Evolutionary conservation across 2,888 invertebrate genomes (phyloP).

Genomic region (Ormyrus nitidulus): DNA sequence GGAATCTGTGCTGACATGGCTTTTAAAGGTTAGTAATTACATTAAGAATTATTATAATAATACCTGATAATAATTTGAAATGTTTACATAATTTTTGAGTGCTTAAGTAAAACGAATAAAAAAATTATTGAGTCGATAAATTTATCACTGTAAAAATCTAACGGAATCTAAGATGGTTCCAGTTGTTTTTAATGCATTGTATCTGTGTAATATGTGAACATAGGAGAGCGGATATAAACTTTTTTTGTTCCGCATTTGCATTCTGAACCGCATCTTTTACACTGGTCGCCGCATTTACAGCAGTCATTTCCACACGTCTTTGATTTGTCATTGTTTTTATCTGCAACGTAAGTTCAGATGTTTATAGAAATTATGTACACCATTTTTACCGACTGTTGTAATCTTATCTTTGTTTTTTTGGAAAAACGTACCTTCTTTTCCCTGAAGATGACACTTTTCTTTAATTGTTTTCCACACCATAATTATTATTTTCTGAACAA

Average conservation of each 20-base stretch:
- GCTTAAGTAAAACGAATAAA: conserved; percentile 28
- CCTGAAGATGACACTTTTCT: conserved; percentile 62
- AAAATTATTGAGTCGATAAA: conserved; percentile 34
- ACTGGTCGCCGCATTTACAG: conserved; percentile 65
- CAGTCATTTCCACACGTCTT: conserved; percentile 55
- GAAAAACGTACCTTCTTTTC: conserved; percentile 60
- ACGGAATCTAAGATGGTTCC: conserved; percentile 8
- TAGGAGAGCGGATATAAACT: conserved; percentile 65
- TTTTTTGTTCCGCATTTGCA: conserved; percentile 66
- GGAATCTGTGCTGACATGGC: conserved; percentile 88
- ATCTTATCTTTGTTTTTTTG: neutral
- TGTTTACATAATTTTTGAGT: conserved; percentile 6
- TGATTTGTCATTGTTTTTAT: conserved; percentile 56
- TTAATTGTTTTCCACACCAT: conserved; percentile 68
- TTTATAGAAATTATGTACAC: neutral
- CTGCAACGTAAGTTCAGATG: conserved; percentile 47
- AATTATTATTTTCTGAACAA: conserved; percentile 35
- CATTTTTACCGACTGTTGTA: conserved; percentile 35
- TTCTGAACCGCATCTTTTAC: conserved; percentile 65
- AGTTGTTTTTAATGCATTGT: conserved; percentile 65
- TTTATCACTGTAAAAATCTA: conserved; percentile 16
- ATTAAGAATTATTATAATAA: conserved; percentile 23
- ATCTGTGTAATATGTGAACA: conserved; percentile 70
- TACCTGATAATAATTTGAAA: conserved; percentile 34
- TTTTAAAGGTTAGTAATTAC: conserved; percentile 80